A percentile compares a stretch with the other conserved stretches of the same genome.
phyloP scores from a whole-genome alignment of 2,113 vertebrate genomes.

The Tychaedon coryphoeus region DNA sequence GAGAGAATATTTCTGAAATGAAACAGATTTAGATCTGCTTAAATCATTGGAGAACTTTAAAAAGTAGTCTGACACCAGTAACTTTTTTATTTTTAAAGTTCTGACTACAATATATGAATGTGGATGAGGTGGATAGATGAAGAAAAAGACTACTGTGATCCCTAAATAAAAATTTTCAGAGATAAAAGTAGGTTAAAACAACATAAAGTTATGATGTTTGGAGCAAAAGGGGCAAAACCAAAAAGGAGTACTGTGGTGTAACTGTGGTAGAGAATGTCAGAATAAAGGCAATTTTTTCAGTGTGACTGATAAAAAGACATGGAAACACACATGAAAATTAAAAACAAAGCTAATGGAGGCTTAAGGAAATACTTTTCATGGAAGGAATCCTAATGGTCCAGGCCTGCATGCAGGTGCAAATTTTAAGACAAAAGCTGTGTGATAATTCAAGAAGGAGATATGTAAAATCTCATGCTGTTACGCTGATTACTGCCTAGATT shows the following conservation, averaged over 20 bases:
- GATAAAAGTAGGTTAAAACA: neutral
- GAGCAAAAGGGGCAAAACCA: neutral
- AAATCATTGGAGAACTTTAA: neutral
- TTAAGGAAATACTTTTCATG: neutral
- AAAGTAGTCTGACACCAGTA: neutral
- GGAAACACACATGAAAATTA: neutral
- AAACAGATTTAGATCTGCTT: neutral
- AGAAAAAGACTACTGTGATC: neutral
- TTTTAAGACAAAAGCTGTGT: neutral
- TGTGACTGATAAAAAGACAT: neutral
- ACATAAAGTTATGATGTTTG: neutral
- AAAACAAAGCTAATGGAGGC: neutral
- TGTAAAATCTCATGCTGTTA: neutral
- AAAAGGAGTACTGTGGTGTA: neutral
- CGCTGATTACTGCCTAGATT: constrained; percentile 1
- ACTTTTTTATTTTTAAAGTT: neutral
- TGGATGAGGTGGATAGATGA: neutral
- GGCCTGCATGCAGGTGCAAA: neutral
- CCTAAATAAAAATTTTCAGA: neutral
- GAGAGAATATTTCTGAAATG: neutral
- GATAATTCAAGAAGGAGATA: constrained; percentile 3
- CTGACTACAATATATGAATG: neutral
- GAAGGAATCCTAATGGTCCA: neutral
- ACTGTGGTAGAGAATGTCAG: neutral
- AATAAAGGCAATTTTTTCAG: constrained; percentile 2